Evolutionary conservation across 92 coral and sea anemone species (phyloP).

Genomic region (Phenganax subtilis): DNA sequence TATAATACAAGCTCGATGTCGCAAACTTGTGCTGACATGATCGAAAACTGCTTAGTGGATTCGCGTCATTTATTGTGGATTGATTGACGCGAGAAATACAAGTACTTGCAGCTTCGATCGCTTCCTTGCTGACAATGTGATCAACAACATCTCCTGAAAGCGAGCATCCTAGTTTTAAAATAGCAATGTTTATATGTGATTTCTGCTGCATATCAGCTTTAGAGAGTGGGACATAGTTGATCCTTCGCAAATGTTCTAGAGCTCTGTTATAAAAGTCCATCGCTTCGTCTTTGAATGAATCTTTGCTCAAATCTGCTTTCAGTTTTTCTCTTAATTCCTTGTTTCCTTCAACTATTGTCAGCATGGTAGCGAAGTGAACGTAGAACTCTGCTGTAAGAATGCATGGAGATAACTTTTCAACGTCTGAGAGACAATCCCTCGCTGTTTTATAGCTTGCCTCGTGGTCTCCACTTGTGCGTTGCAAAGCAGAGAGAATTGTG

Average conservation of each 20-base stretch:
- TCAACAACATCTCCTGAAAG: conserved; percentile 50
- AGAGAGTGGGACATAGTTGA: conserved; percentile 42
- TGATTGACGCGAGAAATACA: conserved; percentile 26
- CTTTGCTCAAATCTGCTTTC: conserved; percentile 22
- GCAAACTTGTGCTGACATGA: conserved; percentile 42
- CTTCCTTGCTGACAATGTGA: conserved; percentile 18
- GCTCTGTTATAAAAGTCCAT: conserved; percentile 39
- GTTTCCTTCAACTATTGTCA: conserved; percentile 43
- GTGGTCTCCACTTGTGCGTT: conserved; percentile 49
- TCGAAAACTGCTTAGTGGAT: conserved; percentile 41
- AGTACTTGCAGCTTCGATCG: conserved; percentile 31
- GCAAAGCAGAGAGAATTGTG: conserved; percentile 36
- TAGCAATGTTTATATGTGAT: conserved; percentile 34
- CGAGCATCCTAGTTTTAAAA: conserved; percentile 43
- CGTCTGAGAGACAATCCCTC: conserved; percentile 29
- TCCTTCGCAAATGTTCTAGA: conserved; percentile 26
- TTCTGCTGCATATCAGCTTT: conserved; percentile 49
- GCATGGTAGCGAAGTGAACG: conserved; percentile 51
- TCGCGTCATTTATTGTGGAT: not conserved
- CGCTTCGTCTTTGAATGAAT: conserved; percentile 42
- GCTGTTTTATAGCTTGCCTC: conserved; percentile 41
- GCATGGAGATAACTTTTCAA: conserved; percentile 43
- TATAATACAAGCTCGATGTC: conserved; percentile 31
- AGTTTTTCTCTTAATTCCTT: conserved; percentile 28
- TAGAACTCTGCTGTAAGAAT: conserved; percentile 51